Conservation (phyloP, 2,888 invertebrate species). For the Coenonympha glycerion region DNA sequence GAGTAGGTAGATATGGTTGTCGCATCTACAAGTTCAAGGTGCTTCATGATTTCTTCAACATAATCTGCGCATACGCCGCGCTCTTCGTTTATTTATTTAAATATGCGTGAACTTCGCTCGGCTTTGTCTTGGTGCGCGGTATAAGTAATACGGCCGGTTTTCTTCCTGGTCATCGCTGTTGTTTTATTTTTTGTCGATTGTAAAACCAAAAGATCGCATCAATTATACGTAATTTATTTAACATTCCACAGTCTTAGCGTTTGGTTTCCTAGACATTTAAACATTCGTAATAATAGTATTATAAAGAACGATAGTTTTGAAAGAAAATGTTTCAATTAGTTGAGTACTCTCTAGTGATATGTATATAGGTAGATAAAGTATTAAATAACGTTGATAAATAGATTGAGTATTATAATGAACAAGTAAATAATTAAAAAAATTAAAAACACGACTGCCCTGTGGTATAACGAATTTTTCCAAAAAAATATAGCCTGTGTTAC, state of each 20-base stretch:
- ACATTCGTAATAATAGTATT: too few relatives aligned
- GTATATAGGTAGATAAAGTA: too few relatives aligned
- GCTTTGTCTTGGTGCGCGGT: constrained; percentile 56
- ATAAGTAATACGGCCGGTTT: constrained; percentile 43
- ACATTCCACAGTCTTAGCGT: background rate
- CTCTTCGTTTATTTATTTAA: constrained; percentile 63
- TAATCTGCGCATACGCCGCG: constrained; percentile 41
- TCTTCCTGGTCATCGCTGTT: constrained; percentile 47
- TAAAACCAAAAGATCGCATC: background rate
- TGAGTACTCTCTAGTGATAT: too few relatives aligned
- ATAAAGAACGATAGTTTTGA: too few relatives aligned
- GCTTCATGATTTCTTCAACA: constrained; percentile 24
- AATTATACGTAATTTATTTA: background rate
- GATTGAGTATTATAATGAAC: too few relatives aligned
- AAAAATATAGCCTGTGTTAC: too few relatives aligned
- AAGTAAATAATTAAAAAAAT: too few relatives aligned
- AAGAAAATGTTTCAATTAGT: too few relatives aligned
- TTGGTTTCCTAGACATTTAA: too few relatives aligned
- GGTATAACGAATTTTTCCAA: too few relatives aligned
- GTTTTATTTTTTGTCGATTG: constrained; percentile 29
- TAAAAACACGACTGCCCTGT: too few relatives aligned
- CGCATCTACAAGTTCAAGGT: constrained; percentile 30
- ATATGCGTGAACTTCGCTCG: constrained; percentile 62
- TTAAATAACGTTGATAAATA: too few relatives aligned
- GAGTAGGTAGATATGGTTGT: constrained; percentile 11